Conservation (phyloP, 2,888 invertebrate species). For the Strigamia maritima region DNA sequence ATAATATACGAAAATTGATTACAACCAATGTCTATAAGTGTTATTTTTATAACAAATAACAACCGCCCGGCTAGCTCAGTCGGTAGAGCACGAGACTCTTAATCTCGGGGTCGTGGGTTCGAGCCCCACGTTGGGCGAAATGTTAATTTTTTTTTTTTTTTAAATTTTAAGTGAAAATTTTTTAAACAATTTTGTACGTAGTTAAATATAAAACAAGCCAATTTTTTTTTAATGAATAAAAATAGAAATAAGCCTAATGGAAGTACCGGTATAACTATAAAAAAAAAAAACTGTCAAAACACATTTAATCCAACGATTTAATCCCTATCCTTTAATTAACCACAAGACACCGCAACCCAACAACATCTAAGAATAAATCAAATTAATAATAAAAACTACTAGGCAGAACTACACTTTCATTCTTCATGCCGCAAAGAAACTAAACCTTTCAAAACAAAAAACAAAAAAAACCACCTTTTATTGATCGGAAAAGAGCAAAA, state of each 20-base stretch:
- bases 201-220: too few relatives aligned
- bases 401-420: too few relatives aligned
- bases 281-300: neutral
- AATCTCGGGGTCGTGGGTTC: slow-evolving; percentile 62
- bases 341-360: neutral
- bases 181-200: too few relatives aligned
- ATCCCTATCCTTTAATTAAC: neutral
- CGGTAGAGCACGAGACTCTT: slow-evolving; percentile 61
- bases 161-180: too few relatives aligned
- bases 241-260: too few relatives aligned
- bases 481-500: neutral
- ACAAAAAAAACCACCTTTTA: neutral
- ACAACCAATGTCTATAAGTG: too few relatives aligned
- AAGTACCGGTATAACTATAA: too few relatives aligned
- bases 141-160: slow-evolving; percentile 8
- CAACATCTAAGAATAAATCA: neutral
- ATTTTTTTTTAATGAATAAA: too few relatives aligned
- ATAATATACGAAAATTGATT: too few relatives aligned
- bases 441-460: neutral
- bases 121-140: slow-evolving; percentile 60
- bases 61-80: slow-evolving; percentile 56
- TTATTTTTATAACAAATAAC: neutral
- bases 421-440: too few relatives aligned
- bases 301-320: neutral
- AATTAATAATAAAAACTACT: too few relatives aligned